Base-by-base conservation (phyloP, 2,797 vertebrate species). In the Knipowitschia caucasica region DNA sequence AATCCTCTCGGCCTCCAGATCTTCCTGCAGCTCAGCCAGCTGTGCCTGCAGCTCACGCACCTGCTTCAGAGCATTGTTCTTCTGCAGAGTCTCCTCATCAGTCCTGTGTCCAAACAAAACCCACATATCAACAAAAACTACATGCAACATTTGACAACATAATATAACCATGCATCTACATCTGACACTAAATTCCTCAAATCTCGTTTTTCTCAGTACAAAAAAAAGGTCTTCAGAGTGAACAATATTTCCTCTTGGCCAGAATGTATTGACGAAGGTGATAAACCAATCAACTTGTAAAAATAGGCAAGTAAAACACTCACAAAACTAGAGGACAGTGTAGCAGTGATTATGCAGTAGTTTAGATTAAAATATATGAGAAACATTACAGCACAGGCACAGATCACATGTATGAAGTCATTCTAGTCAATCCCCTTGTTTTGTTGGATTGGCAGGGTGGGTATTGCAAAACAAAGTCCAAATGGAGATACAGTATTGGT, bases 21-120 rank as follows among this genome's bases (percentile, higher is more conserved):
- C 97, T 74, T 99, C 97, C 76, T 99, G 97, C 7, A 99, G 90
- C 60, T 99, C 97, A 0, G 92, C 87, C 36, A 98, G 90, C 70
- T 98, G 95, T 4, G 96, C 96, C 85, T 99, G 96, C 67, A 96
- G 66, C 89, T 99, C 97, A 34, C 96, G 88, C 53, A 97, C 89
- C 64, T 93, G 89, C 21, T 98, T 99, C 60, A 99, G 88, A 0
- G 94, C 93, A 0, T 95, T 97, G 80, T 97, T 99, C 85, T 96
- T 99, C 68, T 96, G 95, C 38, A 89, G 85, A 0, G 87, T 88
- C 68, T 99, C 97, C 1, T 99, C 96, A 6, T 99, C 96, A 0
- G 93, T 92, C 64, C 97, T 99, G 87, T 23, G 42, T 2, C 0
- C 49, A 18, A n/a, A 62, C 30, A 49, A 21, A 7, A 30, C 9